phyloP scores from a whole-genome alignment of 2,888 invertebrate genomes.

The Eupithecia subumbrata region DNA sequence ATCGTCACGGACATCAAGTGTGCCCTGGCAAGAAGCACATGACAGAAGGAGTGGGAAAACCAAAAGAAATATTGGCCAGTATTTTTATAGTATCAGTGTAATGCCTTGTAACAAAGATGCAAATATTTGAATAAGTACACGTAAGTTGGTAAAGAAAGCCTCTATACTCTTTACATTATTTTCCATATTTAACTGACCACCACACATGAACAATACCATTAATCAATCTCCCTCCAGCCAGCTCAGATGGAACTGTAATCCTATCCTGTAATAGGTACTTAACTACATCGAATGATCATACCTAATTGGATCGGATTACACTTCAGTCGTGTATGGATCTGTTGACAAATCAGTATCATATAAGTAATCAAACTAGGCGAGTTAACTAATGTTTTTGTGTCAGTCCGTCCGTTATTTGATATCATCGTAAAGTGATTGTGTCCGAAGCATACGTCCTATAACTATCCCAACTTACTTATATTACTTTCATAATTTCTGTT shows the following conservation, averaged over 20 bases:
- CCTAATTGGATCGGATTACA: background rate
- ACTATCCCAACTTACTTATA: no score
- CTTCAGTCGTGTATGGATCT: background rate
- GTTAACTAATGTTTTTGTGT: background rate
- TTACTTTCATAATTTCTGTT: background rate
- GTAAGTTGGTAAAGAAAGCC: no score
- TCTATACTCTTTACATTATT: background rate
- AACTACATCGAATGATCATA: background rate
- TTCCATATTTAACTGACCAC: background rate
- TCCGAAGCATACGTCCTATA: background rate
- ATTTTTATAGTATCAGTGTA: no score
- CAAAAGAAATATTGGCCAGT: no score
- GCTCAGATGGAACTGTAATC: conserved; percentile 59
- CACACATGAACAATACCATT: background rate
- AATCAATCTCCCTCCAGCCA: conserved; percentile 58
- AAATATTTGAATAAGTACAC: no score
- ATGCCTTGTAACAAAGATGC: no score
- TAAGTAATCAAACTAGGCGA: background rate
- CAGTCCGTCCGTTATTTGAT: background rate
- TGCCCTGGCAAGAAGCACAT: no score
- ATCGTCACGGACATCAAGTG: no score
- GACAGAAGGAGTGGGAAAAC: no score
- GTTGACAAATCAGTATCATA: background rate
- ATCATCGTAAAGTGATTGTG: background rate
- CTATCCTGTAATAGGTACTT: conserved; percentile 46